Evolutionary conservation across 2,888 invertebrate species (phyloP), one percentile per base, ranked within the genome.

Genomic region (Tetranychus truncatus): DNA sequence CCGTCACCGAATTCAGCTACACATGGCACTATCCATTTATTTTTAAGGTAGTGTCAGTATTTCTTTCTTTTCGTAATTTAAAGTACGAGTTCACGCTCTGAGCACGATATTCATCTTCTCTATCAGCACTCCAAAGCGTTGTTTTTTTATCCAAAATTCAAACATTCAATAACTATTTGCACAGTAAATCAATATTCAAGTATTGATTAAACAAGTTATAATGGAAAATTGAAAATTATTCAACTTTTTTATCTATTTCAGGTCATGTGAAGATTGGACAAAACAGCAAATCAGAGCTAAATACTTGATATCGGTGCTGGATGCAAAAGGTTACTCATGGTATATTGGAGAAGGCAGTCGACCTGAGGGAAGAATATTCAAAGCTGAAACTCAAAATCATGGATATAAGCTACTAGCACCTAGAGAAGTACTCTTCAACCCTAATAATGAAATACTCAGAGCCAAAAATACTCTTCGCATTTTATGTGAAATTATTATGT

Each of bases 381-480:
- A 73, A 55, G 55, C 73, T 55, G 73, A 66, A 24, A 73, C 73
- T 6, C 66, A 73, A 21, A 66, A 66, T 45, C 73, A 73, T 21
- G 73, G 73, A 15, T 73, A 73, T n/a, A 73, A 65, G 21, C 66
- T 65, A 24, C n/a, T 73, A 20, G 55, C 65, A 9, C 73, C 73
- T 18, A 46, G 73, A 46, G 73, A 73, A 21, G 6, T 65, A 7
- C 55, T 73, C 6, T n/a, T 73, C 1, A 73, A 66, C 9, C 66
- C 46, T 55, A 11, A 24, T 7, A 46, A 73, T 55, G 21, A 66
- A 11, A 55, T 73, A 34, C 65, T 73, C 55, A 66, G 65, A 18
- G 11, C 55, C 5, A 66, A 73, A 24, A 24, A 73, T 20, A 15
- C 65, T 1, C 34, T 65, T 8, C 20, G 45, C 11, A 73, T 73